phyloP scores from a whole-genome alignment of 1,140 invertebrate species.

The Euura lappo region DNA sequence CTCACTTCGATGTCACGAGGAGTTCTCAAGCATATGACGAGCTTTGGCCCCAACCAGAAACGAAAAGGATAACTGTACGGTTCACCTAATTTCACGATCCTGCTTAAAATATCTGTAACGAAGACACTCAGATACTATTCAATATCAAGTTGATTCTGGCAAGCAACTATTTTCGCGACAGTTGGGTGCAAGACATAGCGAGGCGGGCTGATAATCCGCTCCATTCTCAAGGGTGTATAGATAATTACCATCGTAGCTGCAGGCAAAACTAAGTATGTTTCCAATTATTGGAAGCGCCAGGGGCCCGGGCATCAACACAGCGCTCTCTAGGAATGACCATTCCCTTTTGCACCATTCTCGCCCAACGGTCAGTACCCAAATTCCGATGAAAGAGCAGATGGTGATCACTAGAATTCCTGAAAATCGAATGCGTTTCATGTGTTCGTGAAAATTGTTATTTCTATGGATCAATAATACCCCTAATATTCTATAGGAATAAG shows the following conservation, averaged over 20 bases:
- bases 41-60: conserved; percentile 57
- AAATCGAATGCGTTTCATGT: no score
- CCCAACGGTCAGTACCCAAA: not conserved
- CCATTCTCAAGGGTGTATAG: no score
- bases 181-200: no score
- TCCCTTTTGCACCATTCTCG: conserved; percentile 12
- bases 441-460: no score
- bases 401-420: no score
- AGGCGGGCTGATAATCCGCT: no score
- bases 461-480: no score
- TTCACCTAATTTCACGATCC: conserved; percentile 36
- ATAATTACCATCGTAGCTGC: conserved; percentile 24
- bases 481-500: no score
- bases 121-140: not conserved
- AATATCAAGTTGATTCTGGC: no score
- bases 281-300: conserved; percentile 53
- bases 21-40: conserved; percentile 51
- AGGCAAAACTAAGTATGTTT: conserved; percentile 46
- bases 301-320: conserved; percentile 50
- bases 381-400: not conserved
- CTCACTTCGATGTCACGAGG: conserved; percentile 57
- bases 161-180: no score
- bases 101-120: conserved; percentile 46
- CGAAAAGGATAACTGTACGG: conserved; percentile 48
- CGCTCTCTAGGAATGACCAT: conserved; percentile 20